Percentiles rank a stretch among this genome's conserved stretches.
phyloP scores from a whole-genome alignment of 2,888 invertebrate genomes.

The Caenorhabditis sp. region DNA sequence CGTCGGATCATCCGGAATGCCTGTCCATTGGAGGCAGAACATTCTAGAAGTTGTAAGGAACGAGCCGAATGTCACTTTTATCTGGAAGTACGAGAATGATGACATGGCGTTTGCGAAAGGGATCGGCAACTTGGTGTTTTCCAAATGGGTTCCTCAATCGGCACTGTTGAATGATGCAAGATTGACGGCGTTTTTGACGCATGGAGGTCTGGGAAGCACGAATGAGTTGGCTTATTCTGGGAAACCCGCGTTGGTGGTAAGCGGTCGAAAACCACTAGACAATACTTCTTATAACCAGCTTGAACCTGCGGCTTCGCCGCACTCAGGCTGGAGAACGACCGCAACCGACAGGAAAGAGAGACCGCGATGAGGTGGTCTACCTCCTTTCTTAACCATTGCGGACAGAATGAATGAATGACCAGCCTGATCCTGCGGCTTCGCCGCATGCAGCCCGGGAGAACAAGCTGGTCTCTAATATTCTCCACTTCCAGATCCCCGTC shows the following conservation, averaged over 20 bases:
- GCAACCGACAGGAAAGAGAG: too few species aligned
- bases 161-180: conserved; percentile 50
- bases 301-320: too few species aligned
- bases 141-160: conserved; percentile 58
- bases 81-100: conserved; percentile 64
- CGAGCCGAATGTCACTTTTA: conserved; percentile 48
- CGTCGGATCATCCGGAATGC: conserved; percentile 44
- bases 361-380: too few species aligned
- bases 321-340: too few species aligned
- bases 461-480: too few species aligned
- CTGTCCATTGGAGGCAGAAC: conserved; percentile 28
- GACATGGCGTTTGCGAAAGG: conserved; percentile 35
- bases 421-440: too few species aligned
- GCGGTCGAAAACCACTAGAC: neutral
- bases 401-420: too few species aligned
- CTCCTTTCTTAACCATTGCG: too few species aligned
- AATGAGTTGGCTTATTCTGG: conserved; percentile 59
- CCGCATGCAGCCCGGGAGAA: too few species aligned
- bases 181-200: conserved; percentile 58
- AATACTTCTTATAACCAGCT: too few species aligned
- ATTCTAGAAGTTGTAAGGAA: neutral
- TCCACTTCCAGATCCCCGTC: conserved; percentile 41
- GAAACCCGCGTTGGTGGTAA: conserved; percentile 49
- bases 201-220: conserved; percentile 59
- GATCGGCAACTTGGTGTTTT: conserved; percentile 41